phyloP scores from a whole-genome alignment of 2,113 vertebrate species.

The Phocoena sinus region DNA sequence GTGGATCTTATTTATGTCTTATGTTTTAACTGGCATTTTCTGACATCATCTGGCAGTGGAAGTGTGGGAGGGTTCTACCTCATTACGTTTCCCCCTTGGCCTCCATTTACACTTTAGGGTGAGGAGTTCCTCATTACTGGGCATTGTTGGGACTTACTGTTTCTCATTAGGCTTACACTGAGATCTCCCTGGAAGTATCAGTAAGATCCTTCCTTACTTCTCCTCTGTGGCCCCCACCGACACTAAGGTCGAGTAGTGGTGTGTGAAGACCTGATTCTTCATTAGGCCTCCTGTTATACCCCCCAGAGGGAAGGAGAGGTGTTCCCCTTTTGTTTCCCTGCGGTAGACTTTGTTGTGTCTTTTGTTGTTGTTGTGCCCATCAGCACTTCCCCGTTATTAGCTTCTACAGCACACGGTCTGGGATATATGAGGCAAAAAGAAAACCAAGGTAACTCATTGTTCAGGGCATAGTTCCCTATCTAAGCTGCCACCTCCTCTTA shows the following conservation, averaged over 20 bases:
- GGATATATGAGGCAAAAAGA: neutral
- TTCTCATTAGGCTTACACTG: neutral
- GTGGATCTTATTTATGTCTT: neutral
- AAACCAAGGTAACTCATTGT: neutral
- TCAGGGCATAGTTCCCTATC: neutral
- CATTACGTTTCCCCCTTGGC: neutral
- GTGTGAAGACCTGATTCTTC: neutral
- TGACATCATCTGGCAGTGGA: neutral
- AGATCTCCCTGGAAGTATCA: neutral
- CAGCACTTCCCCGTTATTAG: neutral
- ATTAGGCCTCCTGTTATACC: neutral
- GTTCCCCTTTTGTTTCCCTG: neutral
- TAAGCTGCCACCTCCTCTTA: neutral
- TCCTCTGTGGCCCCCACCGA: neutral
- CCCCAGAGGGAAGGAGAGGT: neutral
- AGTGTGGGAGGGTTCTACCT: rapidly evolving
- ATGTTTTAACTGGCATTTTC: neutral
- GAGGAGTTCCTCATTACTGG: neutral
- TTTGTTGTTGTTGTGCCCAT: neutral
- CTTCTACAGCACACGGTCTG: neutral
- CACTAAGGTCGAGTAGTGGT: too few relatives aligned
- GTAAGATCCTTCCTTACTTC: neutral
- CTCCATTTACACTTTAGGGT: neutral
- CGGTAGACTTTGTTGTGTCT: neutral
- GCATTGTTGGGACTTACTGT: neutral